Evolutionary conservation across 2,888 invertebrate genomes (phyloP), one percentile per base, ranked within the genome.

Genomic region (Rhingia campestris): DNA sequence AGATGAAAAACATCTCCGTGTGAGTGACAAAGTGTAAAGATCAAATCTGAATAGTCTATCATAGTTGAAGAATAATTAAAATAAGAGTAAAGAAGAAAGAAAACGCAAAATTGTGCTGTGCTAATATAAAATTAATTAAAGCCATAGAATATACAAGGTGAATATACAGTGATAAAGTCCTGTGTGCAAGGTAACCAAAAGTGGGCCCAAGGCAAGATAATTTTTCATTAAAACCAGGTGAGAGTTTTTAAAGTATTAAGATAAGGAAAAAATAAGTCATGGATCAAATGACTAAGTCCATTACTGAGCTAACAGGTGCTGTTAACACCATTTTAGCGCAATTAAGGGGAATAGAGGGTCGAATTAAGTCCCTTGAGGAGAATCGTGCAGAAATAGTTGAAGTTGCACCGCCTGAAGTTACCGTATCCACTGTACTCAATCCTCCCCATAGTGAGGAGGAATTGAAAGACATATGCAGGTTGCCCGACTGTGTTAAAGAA

Each of bases 401-500:
- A 12, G 12, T 12, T 4, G 54, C 33, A 37, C 33, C n/a, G n/a
- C 12, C 35, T 5, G 22, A 22, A 7, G 33, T 54, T 9, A 12
- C 6, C n/a, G 33, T 3, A 41, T 0, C 39, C 10, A 9, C 4
- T 6, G 10, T 9, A 12, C 35, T 35, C 12, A 35, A 12, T 12
- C 35, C 54, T 7, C 54, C n/a, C 3, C 54, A 35, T 6, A 54
- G 22, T 12, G 54, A 54, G 35, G 7, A 33, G n/a, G 35, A 54
- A 10, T n/a, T 54, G 10, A 33, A 35, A 6, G 33, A 35, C 2
- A 35, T 54, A 33, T n/a, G 35, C 35, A 32, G 54, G 33, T 7
- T 54, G 4, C 54, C 54, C n/a, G 54, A 54, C 6, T 54, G 54
- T 0, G 54, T 37, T 10, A 54, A 54, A 9, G 54, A 54, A 6